Conservation (phyloP, 2,888 invertebrate genomes). For the Dinocampus coccinellae region DNA sequence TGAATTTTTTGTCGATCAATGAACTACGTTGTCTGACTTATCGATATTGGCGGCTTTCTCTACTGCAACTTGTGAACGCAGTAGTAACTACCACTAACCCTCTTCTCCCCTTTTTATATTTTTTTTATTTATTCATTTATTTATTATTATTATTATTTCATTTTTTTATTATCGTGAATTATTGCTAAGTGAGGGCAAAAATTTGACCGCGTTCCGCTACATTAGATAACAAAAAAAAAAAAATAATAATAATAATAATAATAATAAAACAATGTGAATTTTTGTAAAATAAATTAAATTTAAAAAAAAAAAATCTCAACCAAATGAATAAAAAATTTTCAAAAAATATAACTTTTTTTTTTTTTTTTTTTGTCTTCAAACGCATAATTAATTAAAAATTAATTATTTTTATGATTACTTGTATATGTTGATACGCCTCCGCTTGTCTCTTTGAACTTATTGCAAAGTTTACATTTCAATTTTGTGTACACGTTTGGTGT, state of each 20-base stretch:
- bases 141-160: neutral
- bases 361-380: too few species aligned
- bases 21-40: conserved; percentile 57
- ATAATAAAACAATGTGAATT: too few species aligned
- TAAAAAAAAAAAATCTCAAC: too few species aligned
- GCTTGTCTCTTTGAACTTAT: conserved; percentile 9
- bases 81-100: neutral
- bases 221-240: neutral
- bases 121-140: too few species aligned
- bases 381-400: neutral
- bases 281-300: too few species aligned
- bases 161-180: conserved; percentile 50
- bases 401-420: conserved; percentile 1
- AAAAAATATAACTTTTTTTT: too few species aligned
- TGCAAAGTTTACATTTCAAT: conserved; percentile 1
- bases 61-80: neutral
- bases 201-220: conserved; percentile 52
- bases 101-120: too few species aligned
- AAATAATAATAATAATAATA: neutral
- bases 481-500: neutral
- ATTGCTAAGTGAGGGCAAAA: conserved; percentile 62
- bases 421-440: conserved; percentile 20
- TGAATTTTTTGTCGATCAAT: conserved; percentile 2
- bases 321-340: too few species aligned
- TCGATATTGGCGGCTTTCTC: conserved; percentile 61